Base-by-base conservation (phyloP, 2,113 vertebrate genomes). In the Bucco capensis region DNA sequence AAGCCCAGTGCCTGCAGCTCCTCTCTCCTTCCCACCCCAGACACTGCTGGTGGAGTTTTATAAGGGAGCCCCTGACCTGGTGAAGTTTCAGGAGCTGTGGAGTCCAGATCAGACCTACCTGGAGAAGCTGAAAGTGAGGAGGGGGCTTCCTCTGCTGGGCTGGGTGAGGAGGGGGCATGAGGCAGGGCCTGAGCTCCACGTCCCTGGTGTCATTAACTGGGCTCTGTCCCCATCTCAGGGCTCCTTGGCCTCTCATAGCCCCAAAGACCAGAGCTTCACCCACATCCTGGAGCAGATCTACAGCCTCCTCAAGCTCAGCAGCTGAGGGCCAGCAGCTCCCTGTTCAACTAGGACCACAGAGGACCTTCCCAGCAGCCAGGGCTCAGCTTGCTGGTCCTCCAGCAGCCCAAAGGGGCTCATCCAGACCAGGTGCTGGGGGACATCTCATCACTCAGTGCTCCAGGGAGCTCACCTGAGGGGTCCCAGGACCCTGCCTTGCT, bases 11-110 rank as follows among this genome's bases (percentile, higher is more conserved):
- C 40, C 70, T 72, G 79, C 79, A 93, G 74, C 84, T 23, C 67
- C 64, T 17, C 25, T 19, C 24, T 61, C 8, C 13, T 46, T 15
- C 51, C 21, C 35, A n/a, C 19, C 38, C 5, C 86, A 99, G 99
- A 98, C 98, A 88, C 97, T 99, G 96, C 97, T 99, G 95, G 98
- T 99, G 66, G 99, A 99, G 64, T 99, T 98, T 83, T 99, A 99
- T 89, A 99, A 98, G 74, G 96, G 97, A 0, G 98, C 98, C 60
- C 98, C 99, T 0, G 99, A 99, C 95, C 95, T 99, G 10, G 98
- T 99, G 93, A 98, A 98, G 64, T 99, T 99, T 94, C 98, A 97
- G 91, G 98, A 99, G 65, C 96, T 97, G 65, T 99, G 99, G 99
- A 98, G 96, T 58, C 98, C 98, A 19, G 98, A 99, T 22, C 98